Conservation (phyloP, 2,113 vertebrate genomes). For the Calypte anna region DNA sequence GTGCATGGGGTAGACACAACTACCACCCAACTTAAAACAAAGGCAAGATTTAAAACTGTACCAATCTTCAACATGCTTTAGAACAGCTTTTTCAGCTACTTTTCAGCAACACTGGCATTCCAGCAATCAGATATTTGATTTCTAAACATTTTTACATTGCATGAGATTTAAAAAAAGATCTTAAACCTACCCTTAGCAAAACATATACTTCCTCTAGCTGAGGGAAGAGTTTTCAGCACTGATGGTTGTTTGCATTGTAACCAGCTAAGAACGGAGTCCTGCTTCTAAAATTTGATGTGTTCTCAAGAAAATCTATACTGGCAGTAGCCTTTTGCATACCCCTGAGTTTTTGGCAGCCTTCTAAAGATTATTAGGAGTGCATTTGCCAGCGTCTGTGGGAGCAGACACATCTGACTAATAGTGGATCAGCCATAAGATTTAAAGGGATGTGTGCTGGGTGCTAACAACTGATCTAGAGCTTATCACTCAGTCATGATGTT, state of each 20-base stretch:
- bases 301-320: not conserved
- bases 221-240: not conserved
- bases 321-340: not conserved
- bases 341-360: not conserved
- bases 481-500: not conserved
- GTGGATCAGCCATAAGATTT: not conserved
- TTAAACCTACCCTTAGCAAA: not conserved
- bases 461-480: not conserved
- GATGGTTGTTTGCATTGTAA: not conserved
- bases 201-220: not conserved
- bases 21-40: not conserved
- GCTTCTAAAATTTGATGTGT: not conserved
- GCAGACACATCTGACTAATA: fast-evolving
- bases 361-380: not conserved
- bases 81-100: not conserved
- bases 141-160: not conserved
- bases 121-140: not conserved
- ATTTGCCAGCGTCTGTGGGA: not conserved
- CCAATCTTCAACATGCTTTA: fast-evolving
- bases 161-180: not conserved
- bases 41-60: not conserved
- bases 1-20: not conserved
- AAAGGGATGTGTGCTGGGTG: not conserved
- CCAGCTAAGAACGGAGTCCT: not conserved
- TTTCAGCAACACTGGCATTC: not conserved